Evolutionary conservation across 2,888 invertebrate species (phyloP).

Genomic region (Chrysolina americana): DNA sequence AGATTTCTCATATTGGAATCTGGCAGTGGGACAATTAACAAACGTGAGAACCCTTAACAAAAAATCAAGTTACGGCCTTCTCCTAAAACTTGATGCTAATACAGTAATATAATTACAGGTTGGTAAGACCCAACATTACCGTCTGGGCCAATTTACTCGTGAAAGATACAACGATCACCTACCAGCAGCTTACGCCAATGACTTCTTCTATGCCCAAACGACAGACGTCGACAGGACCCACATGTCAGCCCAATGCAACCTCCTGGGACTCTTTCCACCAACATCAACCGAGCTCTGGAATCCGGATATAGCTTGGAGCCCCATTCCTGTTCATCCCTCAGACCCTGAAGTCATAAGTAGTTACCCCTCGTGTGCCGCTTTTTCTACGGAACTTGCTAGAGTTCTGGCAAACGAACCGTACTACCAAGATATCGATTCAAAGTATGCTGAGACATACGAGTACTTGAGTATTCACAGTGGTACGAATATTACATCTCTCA

Average conservation of each 20-base stretch:
- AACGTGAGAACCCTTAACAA: too few relatives aligned
- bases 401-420: constrained; percentile 38
- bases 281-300: constrained; percentile 74
- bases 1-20: constrained; percentile 35
- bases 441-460: constrained; percentile 72
- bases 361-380: constrained; percentile 9
- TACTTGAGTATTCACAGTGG: constrained; percentile 34
- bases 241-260: constrained; percentile 84
- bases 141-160: constrained; percentile 80
- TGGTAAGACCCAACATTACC: constrained; percentile 81
- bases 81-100: too few relatives aligned
- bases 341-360: constrained; percentile 66
- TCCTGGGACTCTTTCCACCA: constrained; percentile 82
- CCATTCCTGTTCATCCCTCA: constrained; percentile 79
- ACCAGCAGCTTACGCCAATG: constrained; percentile 69
- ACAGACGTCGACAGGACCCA: constrained; percentile 89
- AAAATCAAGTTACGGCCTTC: too few relatives aligned
- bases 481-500: constrained; percentile 2
- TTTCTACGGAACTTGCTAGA: constrained; percentile 4
- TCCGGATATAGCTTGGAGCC: constrained; percentile 76
- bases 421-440: constrained; percentile 68
- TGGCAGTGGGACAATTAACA: constrained; percentile 36
- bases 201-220: constrained; percentile 74
- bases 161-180: constrained; percentile 76
- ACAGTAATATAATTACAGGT: too few relatives aligned